Base-by-base conservation (phyloP, 2,888 invertebrate genomes). In the Parnassius smintheus region DNA sequence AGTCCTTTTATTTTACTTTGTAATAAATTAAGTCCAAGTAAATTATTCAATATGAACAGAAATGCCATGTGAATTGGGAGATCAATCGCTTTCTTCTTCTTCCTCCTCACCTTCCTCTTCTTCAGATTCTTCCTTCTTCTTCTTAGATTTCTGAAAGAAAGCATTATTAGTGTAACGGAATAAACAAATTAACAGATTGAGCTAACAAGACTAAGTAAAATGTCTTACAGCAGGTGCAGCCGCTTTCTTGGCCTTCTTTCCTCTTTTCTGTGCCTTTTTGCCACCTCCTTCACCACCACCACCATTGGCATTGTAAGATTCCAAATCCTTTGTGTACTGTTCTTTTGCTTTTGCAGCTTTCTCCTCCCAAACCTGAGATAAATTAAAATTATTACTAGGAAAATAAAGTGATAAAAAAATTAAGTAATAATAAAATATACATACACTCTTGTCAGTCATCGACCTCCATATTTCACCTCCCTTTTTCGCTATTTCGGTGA, bases 401-500 rank as follows among this genome's bases (percentile, higher is more conserved):
- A 41, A 60, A 59, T 58, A 53, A 52, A 63, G 51, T 44, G 54
- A n/a, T 10, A 62, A 49, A 59, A 62, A 69, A n/a, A 42, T n/a
- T n/a, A 13, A 4, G 9, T 8, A 52, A 12, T 18, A 35, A 1
- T 11, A 7, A 9, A 22, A 66, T 66, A 63, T 72, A 88, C 94
- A 92, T 88, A 96, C 96, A 66, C 95, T 94, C 92, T 98, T 98
- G 78, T 97, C 97, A 76, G 95, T 95, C 82, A 98, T 91, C 66
- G 94, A 95, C 77, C 96, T 96, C 99, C 99, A 99, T 92, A 98
- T 92, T 92, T 99, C 98, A 56, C 99, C 99, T 64, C 96, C 99
- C 79, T 97, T 97, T 89, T 98, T 98, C 51, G 98, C 96, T 66
- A 99, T 95, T 78, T 99, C 99, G 9, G 97, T 97, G 41, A 99